Conservation (phyloP, 2,797 vertebrate species). For the Tragopan temminckii region DNA sequence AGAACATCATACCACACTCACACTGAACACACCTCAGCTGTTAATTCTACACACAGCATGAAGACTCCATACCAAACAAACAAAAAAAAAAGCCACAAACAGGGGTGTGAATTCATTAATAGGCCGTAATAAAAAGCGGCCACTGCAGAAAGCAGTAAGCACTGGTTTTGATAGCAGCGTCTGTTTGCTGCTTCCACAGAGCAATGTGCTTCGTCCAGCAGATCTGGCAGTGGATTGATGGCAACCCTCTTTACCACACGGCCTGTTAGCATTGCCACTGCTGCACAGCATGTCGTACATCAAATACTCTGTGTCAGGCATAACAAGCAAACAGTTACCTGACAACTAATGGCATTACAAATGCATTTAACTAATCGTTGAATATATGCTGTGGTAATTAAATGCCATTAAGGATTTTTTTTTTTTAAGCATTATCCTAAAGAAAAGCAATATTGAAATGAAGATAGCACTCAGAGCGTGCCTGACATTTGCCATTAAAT, state of each 20-base stretch:
- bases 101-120: not conserved
- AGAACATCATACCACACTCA: not conserved
- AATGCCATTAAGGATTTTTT: constrained; percentile 65
- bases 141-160: not conserved
- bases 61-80: not conserved
- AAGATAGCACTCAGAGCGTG: constrained; percentile 63
- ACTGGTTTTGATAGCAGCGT: not conserved
- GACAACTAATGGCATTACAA: constrained; percentile 68
- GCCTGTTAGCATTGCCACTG: constrained; percentile 58
- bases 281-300: constrained; percentile 56
- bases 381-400: constrained; percentile 77
- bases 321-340: constrained; percentile 71
- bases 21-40: not conserved
- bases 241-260: not conserved
- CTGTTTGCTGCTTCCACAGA: not conserved
- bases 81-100: not conserved
- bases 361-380: constrained; percentile 70
- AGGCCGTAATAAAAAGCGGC: not conserved
- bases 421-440: constrained; percentile 40
- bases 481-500: constrained; percentile 88
- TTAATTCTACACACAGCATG: rapidly evolving
- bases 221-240: not conserved
- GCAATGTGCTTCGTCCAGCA: not conserved
- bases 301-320: constrained; percentile 48
- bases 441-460: constrained; percentile 38